These are phyloP conservation scores for Arrhopalites spinosus DNA, from an alignment of 2,888 invertebrate genomes.

Conservation along the genomic window DNA sequence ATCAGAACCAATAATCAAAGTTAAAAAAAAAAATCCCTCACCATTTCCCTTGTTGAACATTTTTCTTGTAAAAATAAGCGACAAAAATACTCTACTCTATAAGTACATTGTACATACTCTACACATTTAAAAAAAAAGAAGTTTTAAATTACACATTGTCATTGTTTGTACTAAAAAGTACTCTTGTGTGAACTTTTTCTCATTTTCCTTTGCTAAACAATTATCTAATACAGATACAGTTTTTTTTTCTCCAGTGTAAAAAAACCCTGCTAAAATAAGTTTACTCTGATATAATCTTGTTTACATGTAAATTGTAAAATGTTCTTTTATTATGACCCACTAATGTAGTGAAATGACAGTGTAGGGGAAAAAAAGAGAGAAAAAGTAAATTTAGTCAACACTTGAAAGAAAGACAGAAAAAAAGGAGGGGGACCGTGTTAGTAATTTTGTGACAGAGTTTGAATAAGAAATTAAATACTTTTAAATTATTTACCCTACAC, in stretches of 20 bases:
- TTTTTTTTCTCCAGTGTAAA: too few relatives aligned
- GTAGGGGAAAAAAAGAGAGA: too few relatives aligned
- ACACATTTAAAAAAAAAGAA: neutral
- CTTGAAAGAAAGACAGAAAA: neutral
- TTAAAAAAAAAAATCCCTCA: neutral
- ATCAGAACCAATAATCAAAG: conserved; percentile 10
- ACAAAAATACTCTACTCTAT: neutral
- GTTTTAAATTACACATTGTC: conserved; percentile 15
- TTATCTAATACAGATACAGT: neutral
- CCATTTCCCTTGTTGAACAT: neutral
- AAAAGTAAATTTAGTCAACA: neutral
- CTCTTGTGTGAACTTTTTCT: too few relatives aligned
- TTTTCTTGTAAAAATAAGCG: neutral
- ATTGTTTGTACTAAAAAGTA: neutral
- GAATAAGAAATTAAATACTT: neutral
- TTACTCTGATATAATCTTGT: too few relatives aligned
- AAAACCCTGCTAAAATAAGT: too few relatives aligned
- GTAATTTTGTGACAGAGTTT: neutral
- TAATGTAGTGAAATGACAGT: too few relatives aligned
- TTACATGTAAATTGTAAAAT: too few relatives aligned
- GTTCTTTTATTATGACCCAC: too few relatives aligned
- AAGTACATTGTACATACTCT: neutral
- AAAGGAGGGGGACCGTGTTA: neutral
- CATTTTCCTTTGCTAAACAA: too few relatives aligned
- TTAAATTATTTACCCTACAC: conserved; percentile 2